Evolutionary conservation across 2,797 vertebrate genomes (phyloP).

Genomic region (Thaleichthys pacificus): DNA sequence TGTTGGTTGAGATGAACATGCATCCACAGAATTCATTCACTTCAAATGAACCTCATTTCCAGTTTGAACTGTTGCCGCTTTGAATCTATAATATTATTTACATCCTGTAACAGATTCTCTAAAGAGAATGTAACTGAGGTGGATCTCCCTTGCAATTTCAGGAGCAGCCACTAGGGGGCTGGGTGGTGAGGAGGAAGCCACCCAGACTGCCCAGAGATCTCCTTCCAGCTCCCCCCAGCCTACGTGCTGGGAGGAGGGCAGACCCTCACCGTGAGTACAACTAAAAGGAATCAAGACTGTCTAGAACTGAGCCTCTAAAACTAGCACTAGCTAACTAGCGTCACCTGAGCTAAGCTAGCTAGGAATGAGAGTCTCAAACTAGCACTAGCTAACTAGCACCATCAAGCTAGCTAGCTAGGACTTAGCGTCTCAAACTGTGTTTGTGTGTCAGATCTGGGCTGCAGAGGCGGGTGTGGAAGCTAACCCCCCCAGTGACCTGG

Average conservation of each 20-base stretch:
- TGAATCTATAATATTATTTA: background rate
- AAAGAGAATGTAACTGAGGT: background rate
- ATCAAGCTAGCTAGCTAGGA: no score
- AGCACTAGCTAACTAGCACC: no score
- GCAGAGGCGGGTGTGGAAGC: constrained; percentile 66
- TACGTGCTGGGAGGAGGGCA: constrained; percentile 75
- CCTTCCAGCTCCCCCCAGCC: constrained; percentile 74
- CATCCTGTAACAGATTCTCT: no score
- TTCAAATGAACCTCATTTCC: no score
- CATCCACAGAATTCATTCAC: no score
- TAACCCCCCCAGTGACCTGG: constrained; percentile 65
- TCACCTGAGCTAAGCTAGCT: no score
- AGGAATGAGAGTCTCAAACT: no score
- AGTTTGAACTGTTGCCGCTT: background rate
- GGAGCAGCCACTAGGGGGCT: constrained; percentile 80
- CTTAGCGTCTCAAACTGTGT: background rate
- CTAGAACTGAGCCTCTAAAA: no score
- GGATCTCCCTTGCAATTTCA: constrained; percentile 44
- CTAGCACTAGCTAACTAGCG: no score
- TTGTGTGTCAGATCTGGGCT: constrained; percentile 79
- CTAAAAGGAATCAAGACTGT: no score
- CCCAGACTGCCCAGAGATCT: constrained; percentile 64
- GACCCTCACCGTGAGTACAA: constrained; percentile 78
- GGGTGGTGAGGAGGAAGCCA: constrained; percentile 73
- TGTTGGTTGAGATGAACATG: no score